Evolutionary conservation across 2,113 vertebrate species (phyloP).

Genomic region (Aspiorhynchus laticeps): DNA sequence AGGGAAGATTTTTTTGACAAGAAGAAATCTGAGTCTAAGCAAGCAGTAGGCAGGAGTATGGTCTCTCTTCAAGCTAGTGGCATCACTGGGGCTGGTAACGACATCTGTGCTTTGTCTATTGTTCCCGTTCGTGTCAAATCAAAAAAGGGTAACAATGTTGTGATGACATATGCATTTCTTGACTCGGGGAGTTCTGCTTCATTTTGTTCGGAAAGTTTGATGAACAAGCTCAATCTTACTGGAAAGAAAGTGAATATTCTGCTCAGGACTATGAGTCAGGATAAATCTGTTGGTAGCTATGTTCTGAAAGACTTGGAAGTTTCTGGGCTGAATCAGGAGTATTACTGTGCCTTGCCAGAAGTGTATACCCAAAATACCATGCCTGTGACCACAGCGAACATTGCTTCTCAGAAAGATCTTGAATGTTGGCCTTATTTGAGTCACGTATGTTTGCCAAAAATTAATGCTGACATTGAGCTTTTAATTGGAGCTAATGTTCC

Average conservation of each 20-base stretch:
- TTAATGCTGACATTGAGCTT: background rate
- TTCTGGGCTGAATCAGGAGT: background rate
- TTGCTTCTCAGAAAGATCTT: background rate
- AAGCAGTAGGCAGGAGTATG: background rate
- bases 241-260: background rate
- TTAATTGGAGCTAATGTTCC: conserved; percentile 14
- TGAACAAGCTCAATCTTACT: background rate
- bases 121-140: background rate
- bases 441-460: background rate
- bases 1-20: background rate
- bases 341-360: background rate
- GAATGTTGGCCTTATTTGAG: background rate
- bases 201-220: background rate
- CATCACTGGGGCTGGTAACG: background rate
- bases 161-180: background rate
- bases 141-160: background rate
- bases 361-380: background rate
- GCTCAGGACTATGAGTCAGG: background rate
- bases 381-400: background rate
- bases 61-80: background rate
- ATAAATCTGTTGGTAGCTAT: background rate
- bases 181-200: background rate
- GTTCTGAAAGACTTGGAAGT: background rate
- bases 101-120: background rate
- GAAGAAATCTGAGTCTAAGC: background rate